Base-by-base conservation (phyloP, 2,888 invertebrate species). In the Orthosia gracilis region DNA sequence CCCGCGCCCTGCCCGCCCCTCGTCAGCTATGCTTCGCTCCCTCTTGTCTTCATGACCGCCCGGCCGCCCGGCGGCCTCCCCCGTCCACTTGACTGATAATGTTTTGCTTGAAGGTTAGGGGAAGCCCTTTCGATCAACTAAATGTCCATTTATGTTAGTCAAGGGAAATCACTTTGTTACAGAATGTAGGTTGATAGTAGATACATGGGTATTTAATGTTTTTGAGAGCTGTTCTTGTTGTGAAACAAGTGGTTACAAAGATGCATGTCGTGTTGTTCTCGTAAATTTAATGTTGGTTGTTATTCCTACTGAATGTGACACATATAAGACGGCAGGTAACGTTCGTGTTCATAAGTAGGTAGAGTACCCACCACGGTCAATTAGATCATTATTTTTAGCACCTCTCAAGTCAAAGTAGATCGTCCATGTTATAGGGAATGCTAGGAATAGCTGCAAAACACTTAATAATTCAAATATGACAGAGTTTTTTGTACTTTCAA, bases 41-140 rank as follows among this genome's bases (percentile, higher is more conserved):
- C 88, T 86, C 85, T 87, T 89, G 88, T 89, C 85, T 87, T 85
- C 74, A 76, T 78, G 87, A 88, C 87, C 81, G 84, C 87, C 85
- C 85, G 40, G 40, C 78, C 75, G 59, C 23, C 49, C 17, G 17
- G 15, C 17, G 49, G 18, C 40, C 59, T 15, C 59, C 47, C 15
- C 18, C 84, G 80, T 85, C 89, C 86, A 86, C 87, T 89, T 89
- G 90, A 92, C 90, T 91, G 91, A 92, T 91, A 91, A 89, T 89
- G 87, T 89, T 89, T 82, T 71, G 85, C 83, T 85, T 77, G 81
- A 73, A 69, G 74, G 76, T 78, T 82, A 76, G 78, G 80, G 75
- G 58, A 65, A 74, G 58, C 26, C 72, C 65, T 73, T 73, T 63
- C 59, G 75, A 71, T 73, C 77, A 59, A 83, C 79, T 67, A 75